These are phyloP conservation scores for Ianthella basta DNA, from an alignment of 37 sponge, comb jelly and placozoan genomes.

Conservation along the genomic window DNA sequence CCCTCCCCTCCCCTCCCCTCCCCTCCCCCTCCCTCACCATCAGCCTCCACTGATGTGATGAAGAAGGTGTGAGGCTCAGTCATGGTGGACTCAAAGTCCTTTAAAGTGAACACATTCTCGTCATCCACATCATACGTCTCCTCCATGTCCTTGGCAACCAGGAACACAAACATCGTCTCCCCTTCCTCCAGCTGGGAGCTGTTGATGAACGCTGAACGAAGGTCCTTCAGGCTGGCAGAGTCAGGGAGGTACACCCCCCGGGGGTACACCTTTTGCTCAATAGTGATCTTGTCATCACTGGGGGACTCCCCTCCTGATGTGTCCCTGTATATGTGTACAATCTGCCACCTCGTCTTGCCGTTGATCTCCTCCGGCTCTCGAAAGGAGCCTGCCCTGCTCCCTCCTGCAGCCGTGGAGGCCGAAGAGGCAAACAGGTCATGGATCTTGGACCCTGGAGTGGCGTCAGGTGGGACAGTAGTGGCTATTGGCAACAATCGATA, in stretches of 20 bases:
- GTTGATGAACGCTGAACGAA: slow-evolving; percentile 64
- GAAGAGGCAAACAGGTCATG: slow-evolving; percentile 19
- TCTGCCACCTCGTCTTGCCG: slow-evolving; percentile 60
- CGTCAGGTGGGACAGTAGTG: neutral
- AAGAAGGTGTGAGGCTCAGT: slow-evolving; percentile 6
- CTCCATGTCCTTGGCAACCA: slow-evolving; percentile 36
- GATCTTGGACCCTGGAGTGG: neutral
- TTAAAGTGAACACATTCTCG: slow-evolving; percentile 39
- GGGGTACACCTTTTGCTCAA: slow-evolving; percentile 39
- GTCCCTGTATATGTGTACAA: slow-evolving; percentile 24
- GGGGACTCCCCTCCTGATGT: neutral
- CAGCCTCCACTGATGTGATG: slow-evolving; percentile 17
- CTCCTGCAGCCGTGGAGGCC: too few species aligned
- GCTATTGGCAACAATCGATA: too few species aligned
- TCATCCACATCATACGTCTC: slow-evolving; percentile 42
- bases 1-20: neutral
- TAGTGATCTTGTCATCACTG: neutral
- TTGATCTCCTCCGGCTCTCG: slow-evolving; percentile 55
- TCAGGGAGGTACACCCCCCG: slow-evolving; percentile 48
- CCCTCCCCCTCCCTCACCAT: neutral
- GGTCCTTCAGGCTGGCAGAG: slow-evolving; percentile 53
- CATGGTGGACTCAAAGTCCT: slow-evolving; percentile 33
- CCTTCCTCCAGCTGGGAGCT: slow-evolving; percentile 43
- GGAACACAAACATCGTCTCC: slow-evolving; percentile 43
- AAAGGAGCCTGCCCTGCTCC: slow-evolving; percentile 18